Evolutionary conservation across 2,888 invertebrate species (phyloP).

Genomic region (Phania funesta): DNA sequence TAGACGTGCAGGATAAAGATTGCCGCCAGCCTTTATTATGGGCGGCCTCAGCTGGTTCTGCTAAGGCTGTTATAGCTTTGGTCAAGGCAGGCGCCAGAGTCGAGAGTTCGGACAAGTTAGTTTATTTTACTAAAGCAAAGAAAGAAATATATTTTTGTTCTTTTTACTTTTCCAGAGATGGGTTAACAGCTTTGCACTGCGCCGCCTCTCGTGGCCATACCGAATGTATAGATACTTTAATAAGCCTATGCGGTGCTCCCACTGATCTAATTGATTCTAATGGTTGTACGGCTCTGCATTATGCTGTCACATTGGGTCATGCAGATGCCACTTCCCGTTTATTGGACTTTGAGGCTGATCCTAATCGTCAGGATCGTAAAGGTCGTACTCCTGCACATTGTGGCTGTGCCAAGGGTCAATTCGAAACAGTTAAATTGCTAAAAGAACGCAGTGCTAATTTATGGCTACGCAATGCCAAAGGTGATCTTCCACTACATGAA

Average conservation of each 20-base stretch:
- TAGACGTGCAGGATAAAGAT: constrained; percentile 94
- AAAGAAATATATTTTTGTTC: no score
- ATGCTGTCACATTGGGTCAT: constrained; percentile 97
- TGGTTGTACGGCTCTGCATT: constrained; percentile 97
- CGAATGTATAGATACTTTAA: constrained; percentile 92
- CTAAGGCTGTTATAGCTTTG: constrained; percentile 93
- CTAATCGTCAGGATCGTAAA: constrained; percentile 95
- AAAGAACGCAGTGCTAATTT: constrained; percentile 90
- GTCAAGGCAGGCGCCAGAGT: constrained; percentile 93
- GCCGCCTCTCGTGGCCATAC: constrained; percentile 98
- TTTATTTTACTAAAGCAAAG: constrained; percentile 35
- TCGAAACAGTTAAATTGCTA: constrained; percentile 90
- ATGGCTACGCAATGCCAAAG: constrained; percentile 95
- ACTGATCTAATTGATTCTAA: constrained; percentile 95
- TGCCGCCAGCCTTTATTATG: constrained; percentile 96
- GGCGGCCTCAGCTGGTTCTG: constrained; percentile 98
- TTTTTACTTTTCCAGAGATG: constrained; percentile 87
- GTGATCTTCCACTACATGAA: constrained; percentile 97
- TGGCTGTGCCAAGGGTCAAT: constrained; percentile 97
- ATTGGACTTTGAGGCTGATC: constrained; percentile 93
- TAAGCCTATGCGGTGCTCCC: constrained; percentile 92
- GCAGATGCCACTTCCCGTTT: constrained; percentile 94
- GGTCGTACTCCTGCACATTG: constrained; percentile 96
- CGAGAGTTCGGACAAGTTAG: constrained; percentile 88
- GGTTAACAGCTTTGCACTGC: constrained; percentile 96